These are phyloP conservation scores for Rhinopomastus cyanomelas DNA, from an alignment of 2,113 vertebrate genomes.

Conservation along the genomic window DNA sequence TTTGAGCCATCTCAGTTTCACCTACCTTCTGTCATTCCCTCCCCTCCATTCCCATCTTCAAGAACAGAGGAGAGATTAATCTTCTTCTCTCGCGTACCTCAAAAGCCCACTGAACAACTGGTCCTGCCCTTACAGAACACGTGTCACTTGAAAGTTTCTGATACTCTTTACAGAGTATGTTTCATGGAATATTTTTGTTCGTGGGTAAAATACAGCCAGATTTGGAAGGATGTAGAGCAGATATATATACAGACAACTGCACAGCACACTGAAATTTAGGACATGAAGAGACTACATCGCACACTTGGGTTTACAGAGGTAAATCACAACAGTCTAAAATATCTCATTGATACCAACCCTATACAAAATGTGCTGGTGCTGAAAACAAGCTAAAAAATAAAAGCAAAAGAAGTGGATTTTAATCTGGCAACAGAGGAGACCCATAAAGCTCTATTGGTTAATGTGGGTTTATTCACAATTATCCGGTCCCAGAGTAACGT, in stretches of 20 bases:
- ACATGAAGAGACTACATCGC: neutral
- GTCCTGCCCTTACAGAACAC: fast-evolving
- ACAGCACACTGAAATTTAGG: neutral
- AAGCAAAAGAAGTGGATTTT: neutral
- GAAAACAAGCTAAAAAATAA: neutral
- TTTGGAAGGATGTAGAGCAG: neutral
- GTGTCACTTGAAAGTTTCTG: neutral
- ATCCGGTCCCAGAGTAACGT: neutral
- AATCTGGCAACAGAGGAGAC: neutral
- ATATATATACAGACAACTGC: neutral
- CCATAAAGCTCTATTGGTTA: neutral
- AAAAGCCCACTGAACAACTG: neutral
- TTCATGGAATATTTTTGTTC: neutral
- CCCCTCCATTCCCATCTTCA: neutral
- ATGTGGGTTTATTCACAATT: neutral
- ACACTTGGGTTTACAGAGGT: neutral
- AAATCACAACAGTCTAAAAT: neutral
- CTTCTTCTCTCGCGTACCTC: neutral
- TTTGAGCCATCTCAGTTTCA: neutral
- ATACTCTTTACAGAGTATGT: neutral
- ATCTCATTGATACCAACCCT: neutral
- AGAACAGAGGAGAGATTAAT: neutral
- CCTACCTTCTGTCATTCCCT: neutral
- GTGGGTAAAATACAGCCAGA: neutral
- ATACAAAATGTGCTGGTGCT: neutral